phyloP scores from a whole-genome alignment of 2,113 vertebrate species.

The Suncus etruscus region DNA sequence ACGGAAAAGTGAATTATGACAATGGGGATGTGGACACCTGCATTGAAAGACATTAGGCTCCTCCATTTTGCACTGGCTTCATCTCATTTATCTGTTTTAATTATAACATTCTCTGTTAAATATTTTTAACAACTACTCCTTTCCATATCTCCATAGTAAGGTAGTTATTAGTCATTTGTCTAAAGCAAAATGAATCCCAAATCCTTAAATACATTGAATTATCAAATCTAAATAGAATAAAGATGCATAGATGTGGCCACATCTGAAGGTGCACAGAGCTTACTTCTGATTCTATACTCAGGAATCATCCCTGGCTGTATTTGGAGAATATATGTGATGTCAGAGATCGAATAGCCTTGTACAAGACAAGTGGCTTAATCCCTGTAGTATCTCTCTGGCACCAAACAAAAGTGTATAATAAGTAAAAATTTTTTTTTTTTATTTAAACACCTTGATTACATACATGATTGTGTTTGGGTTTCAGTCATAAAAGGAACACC shows the following conservation, averaged over 20 bases:
- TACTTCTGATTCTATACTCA: too few relatives aligned
- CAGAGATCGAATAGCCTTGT: too few relatives aligned
- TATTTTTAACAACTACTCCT: background rate
- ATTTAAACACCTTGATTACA: background rate
- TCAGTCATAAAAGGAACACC: too few relatives aligned
- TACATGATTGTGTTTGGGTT: too few relatives aligned
- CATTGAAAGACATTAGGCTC: constrained; percentile 47
- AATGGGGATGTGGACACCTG: constrained; percentile 2
- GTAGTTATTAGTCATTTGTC: constrained; percentile 17
- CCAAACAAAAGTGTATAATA: background rate
- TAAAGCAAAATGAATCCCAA: background rate
- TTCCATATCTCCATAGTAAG: background rate
- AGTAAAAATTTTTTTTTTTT: constrained; percentile 11
- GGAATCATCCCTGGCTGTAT: too few relatives aligned
- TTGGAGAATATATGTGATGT: too few relatives aligned
- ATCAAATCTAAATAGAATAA: constrained; percentile 51
- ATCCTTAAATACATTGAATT: constrained; percentile 61
- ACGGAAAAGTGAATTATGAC: constrained; percentile 30
- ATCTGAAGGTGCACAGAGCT: too few relatives aligned
- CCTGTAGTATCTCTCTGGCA: constrained; percentile 2
- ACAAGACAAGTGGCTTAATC: too few relatives aligned
- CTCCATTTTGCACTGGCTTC: constrained; percentile 20
- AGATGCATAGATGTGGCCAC: background rate
- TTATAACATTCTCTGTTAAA: constrained; percentile 22
- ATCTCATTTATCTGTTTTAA: constrained; percentile 9